Evolutionary conservation across 2,797 vertebrate genomes (phyloP).

Genomic region (Siniperca scherzeri): DNA sequence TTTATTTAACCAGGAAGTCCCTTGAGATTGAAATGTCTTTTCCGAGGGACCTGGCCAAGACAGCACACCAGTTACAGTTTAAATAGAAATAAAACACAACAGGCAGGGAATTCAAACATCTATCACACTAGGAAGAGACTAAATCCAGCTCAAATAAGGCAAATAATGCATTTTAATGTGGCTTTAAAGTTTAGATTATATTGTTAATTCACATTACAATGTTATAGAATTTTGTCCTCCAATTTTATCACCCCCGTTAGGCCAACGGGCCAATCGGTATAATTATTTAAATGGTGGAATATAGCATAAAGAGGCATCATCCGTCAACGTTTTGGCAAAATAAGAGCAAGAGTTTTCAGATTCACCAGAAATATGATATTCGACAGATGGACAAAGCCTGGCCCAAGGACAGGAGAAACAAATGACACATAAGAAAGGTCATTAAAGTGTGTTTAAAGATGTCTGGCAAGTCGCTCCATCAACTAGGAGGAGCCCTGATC

Average conservation of each 20-base stretch:
- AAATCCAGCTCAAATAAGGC: too few relatives aligned
- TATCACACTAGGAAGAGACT: too few relatives aligned
- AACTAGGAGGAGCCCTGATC: background rate
- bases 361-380: background rate
- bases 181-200: too few relatives aligned
- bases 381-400: background rate
- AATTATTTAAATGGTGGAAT: background rate
- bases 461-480: conserved; percentile 11
- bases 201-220: background rate
- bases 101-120: too few relatives aligned
- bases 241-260: background rate
- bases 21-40: too few relatives aligned
- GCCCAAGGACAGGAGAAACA: background rate
- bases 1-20: too few relatives aligned
- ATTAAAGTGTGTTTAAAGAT: conserved; percentile 3
- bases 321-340: background rate
- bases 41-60: too few relatives aligned
- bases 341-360: background rate
- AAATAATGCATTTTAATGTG: too few relatives aligned
- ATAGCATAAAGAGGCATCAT: background rate
- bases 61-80: too few relatives aligned
- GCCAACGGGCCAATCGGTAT: too few relatives aligned
- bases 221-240: background rate
- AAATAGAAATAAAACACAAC: too few relatives aligned
- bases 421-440: background rate